Base-by-base conservation (phyloP, 2,113 vertebrate species). In the Cacatua alba region DNA sequence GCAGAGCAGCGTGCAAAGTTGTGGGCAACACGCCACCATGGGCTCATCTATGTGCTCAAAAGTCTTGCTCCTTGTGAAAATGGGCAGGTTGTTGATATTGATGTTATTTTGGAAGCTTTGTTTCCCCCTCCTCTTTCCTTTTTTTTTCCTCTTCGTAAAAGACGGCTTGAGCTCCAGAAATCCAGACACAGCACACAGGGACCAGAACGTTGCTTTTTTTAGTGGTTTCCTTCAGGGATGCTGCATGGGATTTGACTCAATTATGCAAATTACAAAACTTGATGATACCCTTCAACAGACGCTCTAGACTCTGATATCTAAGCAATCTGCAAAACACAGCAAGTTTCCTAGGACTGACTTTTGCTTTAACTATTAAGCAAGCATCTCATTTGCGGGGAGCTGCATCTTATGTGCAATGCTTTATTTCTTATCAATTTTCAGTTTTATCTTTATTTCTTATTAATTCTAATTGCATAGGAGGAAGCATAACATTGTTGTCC, bases 231-330 rank as follows among this genome's bases (percentile, higher is more conserved):
- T 95, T 94, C 80, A 89, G 77, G 77, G 83, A 96, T 93, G 88
- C 80, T 97, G 91, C 83, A 86, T 94, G 70, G 69, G 81, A 97
- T 97, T 96, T 87, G 91, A 95, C 57, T 96, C 81, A 95, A 89
- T 96, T 96, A 96, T 96, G 96, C 77, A 96, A 96, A 97, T 96
- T 53, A 53, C 90, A 53, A 91, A 95, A 95, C 59, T 92, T 89
- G 94, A 95, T 92, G 94, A 94, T 88, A 90, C 44, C 84, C 88
- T 92, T 94, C 94, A 95, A 92, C 88, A 93, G 94, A 94, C 64
- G 53, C 72, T 92, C 95, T 76, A 96, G 94, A 96, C 94, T 63
- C 70, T 62, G 87, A n/a, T 79, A 82, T 80, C 77, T 39, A 64
- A 94, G 80, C 94, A 94, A 82, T 90, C 86, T 92, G 96, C 91